Conservation (phyloP, 2,797 vertebrate species). For the Chrosomus eos region DNA sequence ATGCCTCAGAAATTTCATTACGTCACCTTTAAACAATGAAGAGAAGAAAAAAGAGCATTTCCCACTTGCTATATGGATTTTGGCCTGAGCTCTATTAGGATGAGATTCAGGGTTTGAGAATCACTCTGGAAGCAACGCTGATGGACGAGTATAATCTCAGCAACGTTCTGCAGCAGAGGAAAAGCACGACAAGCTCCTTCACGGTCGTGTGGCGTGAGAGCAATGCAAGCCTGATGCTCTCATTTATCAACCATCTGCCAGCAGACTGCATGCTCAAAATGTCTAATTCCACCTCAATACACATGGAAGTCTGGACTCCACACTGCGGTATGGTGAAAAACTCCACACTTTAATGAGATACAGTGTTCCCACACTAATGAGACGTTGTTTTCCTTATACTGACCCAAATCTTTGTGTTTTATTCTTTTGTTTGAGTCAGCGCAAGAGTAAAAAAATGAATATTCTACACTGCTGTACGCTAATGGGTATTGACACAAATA, state of each 20-base stretch:
- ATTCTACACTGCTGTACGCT: neutral
- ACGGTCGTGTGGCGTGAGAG: neutral
- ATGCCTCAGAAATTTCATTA: neutral
- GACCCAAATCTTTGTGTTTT: conserved; percentile 9
- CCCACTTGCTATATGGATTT: neutral
- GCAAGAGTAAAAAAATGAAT: neutral
- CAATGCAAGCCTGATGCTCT: neutral
- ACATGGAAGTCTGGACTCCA: neutral
- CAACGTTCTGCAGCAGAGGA: neutral
- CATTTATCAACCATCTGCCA: conserved; percentile 45
- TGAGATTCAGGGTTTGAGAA: neutral
- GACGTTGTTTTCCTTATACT: conserved; percentile 2
- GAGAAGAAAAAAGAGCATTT: neutral
- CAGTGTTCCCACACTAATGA: conserved; percentile 23
- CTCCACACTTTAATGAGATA: conserved; percentile 4
- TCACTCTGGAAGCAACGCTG: neutral
- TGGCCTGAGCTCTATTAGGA: neutral
- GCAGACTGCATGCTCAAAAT: conserved; percentile 6
- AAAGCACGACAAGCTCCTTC: neutral
- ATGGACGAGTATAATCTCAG: conserved; percentile 36
- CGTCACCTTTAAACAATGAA: neutral
- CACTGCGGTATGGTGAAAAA: neutral
- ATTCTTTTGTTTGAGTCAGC: conserved; percentile 10
- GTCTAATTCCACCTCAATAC: neutral
- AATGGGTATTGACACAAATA: conserved; percentile 4